Evolutionary conservation across 2,113 vertebrate species (phyloP).

Genomic region (Eretmochelys imbricata): DNA sequence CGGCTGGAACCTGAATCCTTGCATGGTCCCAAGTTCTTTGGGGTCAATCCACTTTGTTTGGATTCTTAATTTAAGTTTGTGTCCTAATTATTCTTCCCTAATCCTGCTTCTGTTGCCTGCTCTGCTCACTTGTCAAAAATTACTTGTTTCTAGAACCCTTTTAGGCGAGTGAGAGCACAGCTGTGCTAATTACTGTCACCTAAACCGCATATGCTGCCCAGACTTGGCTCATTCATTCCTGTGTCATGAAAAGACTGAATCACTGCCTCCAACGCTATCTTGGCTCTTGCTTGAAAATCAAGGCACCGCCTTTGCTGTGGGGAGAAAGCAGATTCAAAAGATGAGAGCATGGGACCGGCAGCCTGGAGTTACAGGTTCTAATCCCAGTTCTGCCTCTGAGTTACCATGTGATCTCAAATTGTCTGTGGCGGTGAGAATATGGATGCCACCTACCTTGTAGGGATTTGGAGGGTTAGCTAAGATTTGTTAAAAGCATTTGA

Average conservation of each 20-base stretch:
- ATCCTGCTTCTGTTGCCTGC: neutral
- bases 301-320: neutral
- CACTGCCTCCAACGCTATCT: neutral
- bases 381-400: neutral
- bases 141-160: conserved; percentile 51
- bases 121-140: neutral
- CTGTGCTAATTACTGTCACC: neutral
- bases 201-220: neutral
- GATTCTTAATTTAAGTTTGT: neutral
- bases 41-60: neutral
- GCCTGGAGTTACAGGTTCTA: neutral
- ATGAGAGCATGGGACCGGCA: neutral
- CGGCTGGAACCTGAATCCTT: neutral
- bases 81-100: neutral
- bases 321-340: neutral
- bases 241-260: neutral
- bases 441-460: too few relatives aligned
- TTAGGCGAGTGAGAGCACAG: neutral
- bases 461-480: neutral
- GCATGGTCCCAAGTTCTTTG: too few relatives aligned
- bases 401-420: neutral
- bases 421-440: neutral
- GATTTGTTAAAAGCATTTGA: neutral
- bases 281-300: neutral
- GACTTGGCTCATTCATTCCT: conserved; percentile 19